Evolutionary conservation across 1,140 invertebrate species (phyloP).

Genomic region (Tachypleus tridentatus): DNA sequence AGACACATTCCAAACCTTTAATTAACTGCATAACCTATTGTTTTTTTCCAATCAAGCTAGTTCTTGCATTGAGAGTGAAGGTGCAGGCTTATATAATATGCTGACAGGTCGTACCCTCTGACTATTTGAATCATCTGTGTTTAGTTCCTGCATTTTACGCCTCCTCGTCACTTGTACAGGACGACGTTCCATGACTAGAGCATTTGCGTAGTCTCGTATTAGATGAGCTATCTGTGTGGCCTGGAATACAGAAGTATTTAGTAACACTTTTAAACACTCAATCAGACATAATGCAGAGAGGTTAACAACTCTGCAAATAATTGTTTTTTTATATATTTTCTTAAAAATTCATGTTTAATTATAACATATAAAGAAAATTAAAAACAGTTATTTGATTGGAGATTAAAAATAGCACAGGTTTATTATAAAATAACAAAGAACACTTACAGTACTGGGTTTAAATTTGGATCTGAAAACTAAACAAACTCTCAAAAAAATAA

Average conservation of each 20-base stretch:
- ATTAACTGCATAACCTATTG: too few relatives aligned
- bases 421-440: too few relatives aligned
- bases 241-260: slow-evolving; percentile 38
- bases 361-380: too few relatives aligned
- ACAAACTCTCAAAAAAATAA: too few relatives aligned
- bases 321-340: slow-evolving; percentile 1
- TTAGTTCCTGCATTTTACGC: slow-evolving; percentile 12
- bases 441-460: too few relatives aligned
- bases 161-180: slow-evolving; percentile 16
- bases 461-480: too few relatives aligned
- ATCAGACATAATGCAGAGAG: background rate
- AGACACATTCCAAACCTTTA: too few relatives aligned
- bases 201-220: slow-evolving; percentile 64
- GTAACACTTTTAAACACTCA: too few relatives aligned
- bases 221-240: slow-evolving; percentile 87
- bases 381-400: too few relatives aligned
- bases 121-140: slow-evolving; percentile 5
- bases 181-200: slow-evolving; percentile 20
- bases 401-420: too few relatives aligned
- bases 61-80: slow-evolving; percentile 13
- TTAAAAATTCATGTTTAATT: background rate
- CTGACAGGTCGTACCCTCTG: slow-evolving; percentile 19
- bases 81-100: slow-evolving; percentile 23
- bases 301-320: background rate
- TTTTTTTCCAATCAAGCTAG: slow-evolving; percentile 4